phyloP scores from a whole-genome alignment of 1,140 invertebrate species.

The Eulimnadia texana region DNA sequence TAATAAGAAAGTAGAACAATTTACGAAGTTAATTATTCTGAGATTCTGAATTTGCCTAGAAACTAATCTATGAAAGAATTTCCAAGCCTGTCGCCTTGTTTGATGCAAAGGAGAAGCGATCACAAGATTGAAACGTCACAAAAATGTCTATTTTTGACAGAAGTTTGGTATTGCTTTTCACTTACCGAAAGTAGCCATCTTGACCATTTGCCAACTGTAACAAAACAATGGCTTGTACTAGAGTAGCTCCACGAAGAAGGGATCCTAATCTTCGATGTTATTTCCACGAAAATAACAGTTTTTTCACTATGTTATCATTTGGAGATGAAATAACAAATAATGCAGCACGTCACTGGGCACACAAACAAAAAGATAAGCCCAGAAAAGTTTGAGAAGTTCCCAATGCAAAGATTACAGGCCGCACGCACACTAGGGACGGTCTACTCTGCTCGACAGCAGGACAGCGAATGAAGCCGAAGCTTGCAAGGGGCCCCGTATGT shows the following conservation, averaged over 20 bases:
- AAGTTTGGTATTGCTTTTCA: background rate
- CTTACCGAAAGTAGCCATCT: constrained; percentile 4
- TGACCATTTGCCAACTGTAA: background rate
- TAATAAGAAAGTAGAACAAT: background rate
- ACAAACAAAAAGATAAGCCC: background rate
- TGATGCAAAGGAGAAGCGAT: too few relatives aligned
- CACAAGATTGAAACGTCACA: too few relatives aligned
- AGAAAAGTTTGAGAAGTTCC: background rate
- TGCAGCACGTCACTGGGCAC: background rate
- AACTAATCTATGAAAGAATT: too few relatives aligned
- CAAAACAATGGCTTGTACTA: background rate
- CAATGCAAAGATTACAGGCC: background rate
- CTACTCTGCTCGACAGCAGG: background rate
- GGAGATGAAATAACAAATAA: background rate
- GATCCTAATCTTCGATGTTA: too few relatives aligned
- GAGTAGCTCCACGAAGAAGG: too few relatives aligned
- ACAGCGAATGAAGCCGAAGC: background rate
- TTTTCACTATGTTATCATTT: too few relatives aligned
- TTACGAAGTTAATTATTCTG: background rate
- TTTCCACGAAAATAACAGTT: too few relatives aligned
- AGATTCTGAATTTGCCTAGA: background rate
- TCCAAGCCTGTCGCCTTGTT: too few relatives aligned
- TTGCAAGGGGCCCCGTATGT: background rate
- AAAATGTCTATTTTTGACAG: too few relatives aligned
- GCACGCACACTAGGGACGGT: background rate